phyloP scores from a whole-genome alignment of 2,797 vertebrate genomes.

The Glossophaga mutica region DNA sequence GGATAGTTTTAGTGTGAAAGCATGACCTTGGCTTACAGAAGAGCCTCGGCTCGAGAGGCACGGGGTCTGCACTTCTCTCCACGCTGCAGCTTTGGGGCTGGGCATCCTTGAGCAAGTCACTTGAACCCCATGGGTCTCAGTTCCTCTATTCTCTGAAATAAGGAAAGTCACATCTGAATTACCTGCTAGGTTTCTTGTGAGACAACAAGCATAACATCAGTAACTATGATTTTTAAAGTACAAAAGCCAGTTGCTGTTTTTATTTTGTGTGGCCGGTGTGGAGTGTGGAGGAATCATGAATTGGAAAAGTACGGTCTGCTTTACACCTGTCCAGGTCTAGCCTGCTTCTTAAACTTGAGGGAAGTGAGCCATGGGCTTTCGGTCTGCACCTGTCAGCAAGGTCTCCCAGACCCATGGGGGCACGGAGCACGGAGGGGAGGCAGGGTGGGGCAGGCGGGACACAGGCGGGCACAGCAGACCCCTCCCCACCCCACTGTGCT shows the following conservation, averaged over 20 bases:
- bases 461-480: background rate
- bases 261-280: background rate
- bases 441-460: background rate
- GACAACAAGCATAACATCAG: background rate
- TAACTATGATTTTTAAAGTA: background rate
- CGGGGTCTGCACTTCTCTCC: background rate
- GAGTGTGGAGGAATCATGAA: background rate
- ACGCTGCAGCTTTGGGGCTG: background rate
- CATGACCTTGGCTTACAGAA: background rate
- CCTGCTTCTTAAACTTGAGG: background rate
- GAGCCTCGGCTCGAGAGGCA: background rate
- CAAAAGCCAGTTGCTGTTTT: background rate
- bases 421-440: fast-evolving
- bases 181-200: background rate
- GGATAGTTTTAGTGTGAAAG: background rate
- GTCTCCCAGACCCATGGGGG: fast-evolving
- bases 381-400: fast-evolving
- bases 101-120: background rate
- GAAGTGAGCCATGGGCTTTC: background rate
- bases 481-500: background rate
- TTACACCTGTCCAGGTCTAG: background rate
- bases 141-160: background rate
- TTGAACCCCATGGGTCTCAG: background rate
- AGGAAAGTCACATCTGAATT: background rate
- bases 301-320: background rate